phyloP scores from a whole-genome alignment of 2,797 vertebrate genomes.

The Spheniscus humboldti region DNA sequence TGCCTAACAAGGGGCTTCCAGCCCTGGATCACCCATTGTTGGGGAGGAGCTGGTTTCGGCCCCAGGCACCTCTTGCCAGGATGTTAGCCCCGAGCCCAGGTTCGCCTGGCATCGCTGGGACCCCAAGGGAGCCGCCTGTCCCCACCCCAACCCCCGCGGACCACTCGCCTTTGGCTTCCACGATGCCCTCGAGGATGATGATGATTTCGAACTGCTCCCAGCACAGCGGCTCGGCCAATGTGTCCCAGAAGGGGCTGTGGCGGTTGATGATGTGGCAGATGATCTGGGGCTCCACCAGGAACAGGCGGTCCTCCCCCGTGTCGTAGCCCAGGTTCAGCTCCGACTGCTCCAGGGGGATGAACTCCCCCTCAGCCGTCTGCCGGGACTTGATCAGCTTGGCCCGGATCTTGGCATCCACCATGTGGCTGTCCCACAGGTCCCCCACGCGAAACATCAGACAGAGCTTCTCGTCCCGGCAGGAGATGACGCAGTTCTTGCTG shows the following conservation, averaged over 20 bases:
- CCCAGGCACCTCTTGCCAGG: fast-evolving
- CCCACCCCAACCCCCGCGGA: not conserved
- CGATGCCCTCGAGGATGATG: conserved; percentile 83
- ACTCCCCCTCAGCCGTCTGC: conserved; percentile 83
- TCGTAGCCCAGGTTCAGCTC: conserved; percentile 85
- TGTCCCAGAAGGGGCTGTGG: conserved; percentile 82
- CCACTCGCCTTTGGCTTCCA: conserved; percentile 81
- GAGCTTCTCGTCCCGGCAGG: conserved; percentile 74
- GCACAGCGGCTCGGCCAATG: conserved; percentile 69
- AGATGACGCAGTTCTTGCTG: conserved; percentile 81
- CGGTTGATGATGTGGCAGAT: conserved; percentile 79
- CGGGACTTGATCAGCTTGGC: conserved; percentile 85
- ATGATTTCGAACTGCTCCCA: conserved; percentile 82
- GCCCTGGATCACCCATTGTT: fast-evolving
- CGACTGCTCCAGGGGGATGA: conserved; percentile 84
- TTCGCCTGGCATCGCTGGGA: not conserved
- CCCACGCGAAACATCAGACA: conserved; percentile 84
- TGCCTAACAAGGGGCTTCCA: fast-evolving
- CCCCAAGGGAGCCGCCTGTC: not conserved
- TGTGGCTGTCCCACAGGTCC: conserved; percentile 83
- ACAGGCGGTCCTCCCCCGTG: conserved; percentile 79
- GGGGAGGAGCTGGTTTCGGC: fast-evolving
- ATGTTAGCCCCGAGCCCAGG: not conserved
- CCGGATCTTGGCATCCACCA: conserved; percentile 85
- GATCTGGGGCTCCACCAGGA: conserved; percentile 85